Evolutionary conservation across 2,113 vertebrate genomes (phyloP).

Genomic region (Tyto alba): DNA sequence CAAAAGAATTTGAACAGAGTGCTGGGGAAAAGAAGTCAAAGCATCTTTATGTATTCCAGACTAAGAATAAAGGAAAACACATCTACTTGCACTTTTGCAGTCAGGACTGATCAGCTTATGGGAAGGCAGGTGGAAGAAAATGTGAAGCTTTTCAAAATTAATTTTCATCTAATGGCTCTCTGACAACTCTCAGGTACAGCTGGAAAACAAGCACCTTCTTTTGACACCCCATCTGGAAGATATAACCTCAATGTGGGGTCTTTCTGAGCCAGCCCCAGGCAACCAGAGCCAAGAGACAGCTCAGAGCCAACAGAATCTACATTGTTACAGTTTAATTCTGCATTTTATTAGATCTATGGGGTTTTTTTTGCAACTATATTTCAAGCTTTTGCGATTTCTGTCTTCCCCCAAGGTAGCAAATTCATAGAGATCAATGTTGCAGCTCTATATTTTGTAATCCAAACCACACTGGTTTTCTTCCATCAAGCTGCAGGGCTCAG

Average conservation of each 20-base stretch:
- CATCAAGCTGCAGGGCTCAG: background rate
- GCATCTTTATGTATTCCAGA: background rate
- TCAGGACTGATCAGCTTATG: background rate
- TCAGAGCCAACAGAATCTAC: background rate
- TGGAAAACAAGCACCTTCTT: background rate
- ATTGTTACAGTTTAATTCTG: background rate
- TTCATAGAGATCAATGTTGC: background rate
- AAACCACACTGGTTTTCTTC: background rate
- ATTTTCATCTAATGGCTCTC: background rate
- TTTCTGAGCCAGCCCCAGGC: background rate
- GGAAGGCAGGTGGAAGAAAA: background rate
- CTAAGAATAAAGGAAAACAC: background rate
- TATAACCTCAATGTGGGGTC: rapidly evolving
- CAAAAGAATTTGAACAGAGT: background rate
- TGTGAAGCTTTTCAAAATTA: background rate
- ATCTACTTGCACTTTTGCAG: background rate
- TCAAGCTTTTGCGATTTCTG: background rate
- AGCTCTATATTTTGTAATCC: background rate
- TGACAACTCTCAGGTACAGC: background rate
- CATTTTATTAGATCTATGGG: background rate
- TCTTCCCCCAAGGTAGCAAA: background rate
- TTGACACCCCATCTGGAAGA: background rate
- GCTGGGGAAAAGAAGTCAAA: background rate
- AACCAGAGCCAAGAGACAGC: background rate
- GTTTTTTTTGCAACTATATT: background rate